These are phyloP conservation scores for Eulimnadia texana DNA, from an alignment of 1,140 invertebrate genomes.

Conservation along the genomic window DNA sequence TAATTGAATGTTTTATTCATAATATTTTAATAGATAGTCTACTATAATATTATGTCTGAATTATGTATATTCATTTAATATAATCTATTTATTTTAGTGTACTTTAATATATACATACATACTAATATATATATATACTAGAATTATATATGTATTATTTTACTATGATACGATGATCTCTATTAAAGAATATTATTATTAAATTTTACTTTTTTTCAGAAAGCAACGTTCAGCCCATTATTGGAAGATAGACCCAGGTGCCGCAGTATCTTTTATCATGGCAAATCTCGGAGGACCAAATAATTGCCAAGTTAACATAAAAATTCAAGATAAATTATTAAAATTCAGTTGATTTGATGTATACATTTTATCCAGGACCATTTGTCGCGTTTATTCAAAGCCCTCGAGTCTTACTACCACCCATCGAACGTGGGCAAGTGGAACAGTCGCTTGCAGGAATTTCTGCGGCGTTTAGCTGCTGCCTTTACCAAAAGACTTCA, in stretches of 20 bases:
- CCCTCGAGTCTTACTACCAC: constrained; percentile 75
- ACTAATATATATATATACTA: too few species aligned
- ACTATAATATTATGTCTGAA: too few species aligned
- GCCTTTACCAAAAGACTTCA: constrained; percentile 43
- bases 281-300: constrained; percentile 11
- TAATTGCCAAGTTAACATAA: constrained; percentile 17
- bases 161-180: too few species aligned
- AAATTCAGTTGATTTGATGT: constrained; percentile 21
- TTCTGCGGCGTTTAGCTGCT: constrained; percentile 42
- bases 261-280: background rate
- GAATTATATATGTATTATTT: too few species aligned
- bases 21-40: too few species aligned
- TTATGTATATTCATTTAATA: too few species aligned
- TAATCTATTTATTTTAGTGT: too few species aligned
- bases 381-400: constrained; percentile 63
- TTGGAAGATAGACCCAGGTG: background rate
- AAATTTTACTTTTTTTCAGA: background rate
- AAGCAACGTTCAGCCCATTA: background rate
- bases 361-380: constrained; percentile 45
- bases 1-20: too few species aligned
- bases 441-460: constrained; percentile 44
- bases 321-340: too few species aligned
- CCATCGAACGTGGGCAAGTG: constrained; percentile 73
- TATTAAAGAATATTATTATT: too few species aligned
- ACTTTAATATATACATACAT: too few species aligned